phyloP scores from a whole-genome alignment of 2,797 vertebrate species.

The Poecilia gillii region DNA sequence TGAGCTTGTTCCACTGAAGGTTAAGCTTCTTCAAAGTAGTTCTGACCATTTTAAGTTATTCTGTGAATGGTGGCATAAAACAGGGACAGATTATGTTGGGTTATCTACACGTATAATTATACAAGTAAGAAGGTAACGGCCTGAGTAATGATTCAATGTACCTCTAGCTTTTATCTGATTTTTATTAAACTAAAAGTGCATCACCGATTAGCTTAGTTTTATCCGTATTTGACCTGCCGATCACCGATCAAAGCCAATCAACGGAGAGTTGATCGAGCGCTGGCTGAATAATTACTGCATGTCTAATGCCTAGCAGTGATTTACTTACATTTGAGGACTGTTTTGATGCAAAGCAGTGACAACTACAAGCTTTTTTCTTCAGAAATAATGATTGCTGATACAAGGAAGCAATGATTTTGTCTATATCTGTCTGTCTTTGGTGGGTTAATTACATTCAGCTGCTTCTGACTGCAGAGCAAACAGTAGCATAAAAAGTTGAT shows the following conservation, averaged over 20 bases:
- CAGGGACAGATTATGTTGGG: too few relatives aligned
- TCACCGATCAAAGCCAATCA: background rate
- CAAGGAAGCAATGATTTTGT: background rate
- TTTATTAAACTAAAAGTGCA: background rate
- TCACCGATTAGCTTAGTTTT: background rate
- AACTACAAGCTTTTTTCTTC: background rate
- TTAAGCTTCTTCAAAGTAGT: background rate
- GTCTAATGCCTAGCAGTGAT: background rate
- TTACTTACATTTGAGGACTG: background rate
- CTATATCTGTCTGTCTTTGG: background rate
- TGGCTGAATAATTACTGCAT: background rate
- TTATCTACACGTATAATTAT: background rate
- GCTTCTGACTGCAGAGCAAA: background rate
- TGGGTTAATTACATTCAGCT: background rate
- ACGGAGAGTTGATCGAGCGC: background rate
- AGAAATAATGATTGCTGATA: background rate
- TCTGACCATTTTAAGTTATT: background rate
- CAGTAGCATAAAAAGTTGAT: background rate
- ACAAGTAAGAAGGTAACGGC: background rate
- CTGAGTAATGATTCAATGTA: background rate
- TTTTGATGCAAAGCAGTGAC: background rate
- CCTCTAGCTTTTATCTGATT: background rate
- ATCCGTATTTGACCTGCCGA: background rate
- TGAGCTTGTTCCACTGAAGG: background rate
- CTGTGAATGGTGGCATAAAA: background rate